Base-by-base conservation (phyloP, 1,140 invertebrate species). In the Drosophila nigrodunni region DNA sequence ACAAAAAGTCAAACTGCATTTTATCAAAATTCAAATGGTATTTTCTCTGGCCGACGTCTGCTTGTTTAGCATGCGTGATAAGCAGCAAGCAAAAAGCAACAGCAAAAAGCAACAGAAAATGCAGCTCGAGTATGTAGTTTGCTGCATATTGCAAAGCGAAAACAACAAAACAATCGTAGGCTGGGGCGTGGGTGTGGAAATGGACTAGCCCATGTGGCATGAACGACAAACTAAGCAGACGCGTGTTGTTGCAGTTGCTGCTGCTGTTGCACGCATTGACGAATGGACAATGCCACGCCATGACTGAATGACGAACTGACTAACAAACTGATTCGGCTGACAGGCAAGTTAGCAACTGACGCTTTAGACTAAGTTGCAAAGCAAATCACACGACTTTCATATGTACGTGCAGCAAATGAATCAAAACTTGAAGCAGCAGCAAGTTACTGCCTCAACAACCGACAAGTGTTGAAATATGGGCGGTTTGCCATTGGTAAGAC, bases 11-110 rank as follows among this genome's bases (percentile, higher is more conserved):
- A 78, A 68, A 80, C 85, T 88, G 77, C 80, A 89, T 85, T 88
- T 81, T 85, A 89, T 89, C 85, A 89, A 89, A 89, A 89, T 90
- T 89, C 80, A 89, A 89, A 89, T 89, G 70, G 71, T 81, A 90
- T 90, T 81, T 80, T 85, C 71, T 58, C 77, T 69, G 60, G 69
- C 54, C 65, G 77, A 74, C 66, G 74, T 71, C 72, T 82, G 79
- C 79, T 80, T 89, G 85, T 73, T 88, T 89, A 80, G 85, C 85
- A 88, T 88, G 85, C 85, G 73, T 88, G 83, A 88, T 88, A 80
- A 88, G 79, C 79, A 82, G 76, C 75, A 65, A 78, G 69, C 82
- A 78, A 78, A 72, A 82, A 82, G 82, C 68, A 70, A 62, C 37
- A 62, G 54, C 52, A 37, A n/a, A 5, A 41, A 76, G 67, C 64